Percentiles rank a stretch among this genome's conserved stretches.
phyloP scores from a whole-genome alignment of 2,113 vertebrate species.

The Odocoileus hemionus region DNA sequence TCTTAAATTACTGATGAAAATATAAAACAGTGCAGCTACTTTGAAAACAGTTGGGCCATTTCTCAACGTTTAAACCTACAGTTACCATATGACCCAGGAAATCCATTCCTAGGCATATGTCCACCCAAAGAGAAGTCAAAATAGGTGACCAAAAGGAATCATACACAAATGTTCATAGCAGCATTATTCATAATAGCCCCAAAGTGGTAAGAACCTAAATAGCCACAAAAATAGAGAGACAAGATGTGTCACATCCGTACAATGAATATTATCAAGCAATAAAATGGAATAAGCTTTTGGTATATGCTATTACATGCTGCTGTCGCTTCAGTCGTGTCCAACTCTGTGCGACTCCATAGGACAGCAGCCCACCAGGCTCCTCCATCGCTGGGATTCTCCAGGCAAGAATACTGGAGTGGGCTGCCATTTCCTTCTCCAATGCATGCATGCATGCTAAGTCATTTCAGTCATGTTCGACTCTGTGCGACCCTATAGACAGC shows the following conservation, averaged over 20 bases:
- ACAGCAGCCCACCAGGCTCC: neutral
- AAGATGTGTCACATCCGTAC: neutral
- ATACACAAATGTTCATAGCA: neutral
- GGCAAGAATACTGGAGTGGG: neutral
- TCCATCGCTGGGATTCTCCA: neutral
- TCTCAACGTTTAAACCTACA: neutral
- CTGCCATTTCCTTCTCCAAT: neutral
- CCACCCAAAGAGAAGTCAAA: neutral
- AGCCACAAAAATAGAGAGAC: neutral
- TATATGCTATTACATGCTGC: neutral
- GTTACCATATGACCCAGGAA: neutral
- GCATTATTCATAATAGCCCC: neutral
- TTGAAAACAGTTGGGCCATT: neutral
- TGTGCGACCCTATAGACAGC: fast-evolving
- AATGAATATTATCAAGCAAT: neutral
- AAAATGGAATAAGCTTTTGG: neutral
- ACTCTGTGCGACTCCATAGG: neutral
- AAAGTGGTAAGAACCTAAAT: neutral
- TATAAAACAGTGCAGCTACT: neutral
- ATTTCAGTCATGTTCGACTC: fast-evolving
- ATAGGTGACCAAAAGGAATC: neutral
- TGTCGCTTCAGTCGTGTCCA: fast-evolving
- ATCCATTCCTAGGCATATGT: neutral
- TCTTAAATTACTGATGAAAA: neutral
- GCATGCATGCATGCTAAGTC: neutral